Base-by-base conservation (phyloP, 2,888 invertebrate species). In the Ypsolopha sequella region DNA sequence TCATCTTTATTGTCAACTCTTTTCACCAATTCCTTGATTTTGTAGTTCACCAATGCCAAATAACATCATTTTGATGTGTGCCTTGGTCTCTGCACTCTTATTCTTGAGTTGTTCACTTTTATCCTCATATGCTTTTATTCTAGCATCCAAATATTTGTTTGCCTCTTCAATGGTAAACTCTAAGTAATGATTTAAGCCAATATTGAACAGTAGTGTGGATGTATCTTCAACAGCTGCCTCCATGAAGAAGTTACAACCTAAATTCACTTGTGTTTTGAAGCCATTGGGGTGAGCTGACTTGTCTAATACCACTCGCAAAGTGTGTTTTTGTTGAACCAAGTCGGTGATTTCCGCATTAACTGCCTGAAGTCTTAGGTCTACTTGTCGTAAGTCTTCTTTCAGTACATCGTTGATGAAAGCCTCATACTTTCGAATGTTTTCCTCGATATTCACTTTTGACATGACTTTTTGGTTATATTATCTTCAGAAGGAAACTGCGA, bases 231-330 rank as follows among this genome's bases (percentile, higher is more conserved):
- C 90, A 51, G 90, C 80, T 0, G 94, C 94, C 70, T 95, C 92
- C 69, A 94, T 91, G 63, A 93, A 96, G 59, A 95, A 92, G 70
- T 93, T 93, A 60, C 93, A 92, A n/a, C 96, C 96, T 36, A 96
- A 77, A 68, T 96, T 93, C 34, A 96, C 88, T 64, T 85, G 84
- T 4, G 77, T 72, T 65, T 84, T 84, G 50, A 82, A 81, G 1
- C 85, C 81, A 14, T 68, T 52, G 6, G 89, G 84, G 47, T 89
- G 81, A 0, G 87, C 66, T 3, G 82, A 77, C 38, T 87, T 87
- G 52, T 89, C 87, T 48, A 89, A 71, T 4, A 94, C 74, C 0
- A 91, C 89, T 67, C 91, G 89, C 24, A 95, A 88, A 0, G 91
- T 88, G 52, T 91, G 91, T 68, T 92, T 91, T 45, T 95, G 85